Percentiles rank a stretch among this genome's conserved stretches.
phyloP scores from a whole-genome alignment of 2,888 invertebrate genomes.

The Rhagonycha fulva region DNA sequence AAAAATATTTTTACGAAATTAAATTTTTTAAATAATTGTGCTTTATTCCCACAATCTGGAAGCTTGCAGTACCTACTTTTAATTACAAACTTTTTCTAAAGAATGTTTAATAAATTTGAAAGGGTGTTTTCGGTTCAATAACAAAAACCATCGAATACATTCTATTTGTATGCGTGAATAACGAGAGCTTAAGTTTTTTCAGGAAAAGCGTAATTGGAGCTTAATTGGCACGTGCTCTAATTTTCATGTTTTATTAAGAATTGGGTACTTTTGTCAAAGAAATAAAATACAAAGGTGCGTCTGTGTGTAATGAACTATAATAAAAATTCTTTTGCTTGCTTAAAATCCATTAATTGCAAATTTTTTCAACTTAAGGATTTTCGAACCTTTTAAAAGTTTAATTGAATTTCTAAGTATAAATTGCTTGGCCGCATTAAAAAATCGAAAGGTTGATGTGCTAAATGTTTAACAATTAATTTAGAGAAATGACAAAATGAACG shows the following conservation, averaged over 20 bases:
- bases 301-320: background rate
- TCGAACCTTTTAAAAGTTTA: conserved; percentile 23
- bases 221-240: background rate
- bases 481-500: background rate
- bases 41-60: background rate
- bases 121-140: background rate
- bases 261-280: background rate
- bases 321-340: background rate
- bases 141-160: background rate
- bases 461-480: background rate
- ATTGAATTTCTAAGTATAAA: conserved; percentile 24
- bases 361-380: background rate
- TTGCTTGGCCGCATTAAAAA: conserved; percentile 1
- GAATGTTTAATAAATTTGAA: background rate
- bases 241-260: background rate
- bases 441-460: conserved; percentile 1
- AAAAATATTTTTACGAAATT: background rate
- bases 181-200: background rate
- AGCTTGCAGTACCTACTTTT: background rate
- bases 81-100: background rate
- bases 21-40: background rate
- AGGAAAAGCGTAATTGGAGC: background rate
- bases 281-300: background rate
- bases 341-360: background rate
- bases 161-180: background rate